Evolutionary conservation across 2,797 vertebrate genomes (phyloP).

Genomic region (Pygocentrus nattereri): DNA sequence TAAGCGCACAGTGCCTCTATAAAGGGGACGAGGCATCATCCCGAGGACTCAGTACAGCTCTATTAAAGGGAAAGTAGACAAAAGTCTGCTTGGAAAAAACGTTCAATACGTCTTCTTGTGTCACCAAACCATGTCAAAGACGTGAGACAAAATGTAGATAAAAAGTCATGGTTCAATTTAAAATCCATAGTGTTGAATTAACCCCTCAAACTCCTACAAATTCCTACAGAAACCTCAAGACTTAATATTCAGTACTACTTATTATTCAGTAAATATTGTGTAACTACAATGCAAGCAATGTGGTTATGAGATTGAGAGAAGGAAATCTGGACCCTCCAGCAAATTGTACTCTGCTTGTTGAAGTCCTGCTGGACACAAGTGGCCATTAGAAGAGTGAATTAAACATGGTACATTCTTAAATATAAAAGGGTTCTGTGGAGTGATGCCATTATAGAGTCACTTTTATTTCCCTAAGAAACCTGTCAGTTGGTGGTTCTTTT

Average conservation of each 20-base stretch:
- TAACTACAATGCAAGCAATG: no score
- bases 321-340: no score
- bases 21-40: constrained; percentile 31
- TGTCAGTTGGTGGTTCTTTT: no score
- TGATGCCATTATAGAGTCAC: background rate
- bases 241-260: no score
- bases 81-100: background rate
- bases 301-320: no score
- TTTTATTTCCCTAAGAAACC: no score
- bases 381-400: background rate
- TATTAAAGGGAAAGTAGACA: constrained; percentile 24
- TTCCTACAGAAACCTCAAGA: no score
- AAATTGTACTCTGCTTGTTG: background rate
- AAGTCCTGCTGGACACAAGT: background rate
- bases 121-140: background rate
- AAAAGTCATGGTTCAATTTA: background rate
- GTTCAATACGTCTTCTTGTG: background rate
- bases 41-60: constrained; percentile 24
- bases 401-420: background rate
- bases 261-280: no score
- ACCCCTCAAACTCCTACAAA: no score
- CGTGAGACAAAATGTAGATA: background rate
- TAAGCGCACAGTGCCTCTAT: constrained; percentile 23
- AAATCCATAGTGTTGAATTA: background rate
- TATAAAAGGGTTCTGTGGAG: no score